Base-by-base conservation (phyloP, 1,140 invertebrate genomes). In the Drosophila baimaii region DNA sequence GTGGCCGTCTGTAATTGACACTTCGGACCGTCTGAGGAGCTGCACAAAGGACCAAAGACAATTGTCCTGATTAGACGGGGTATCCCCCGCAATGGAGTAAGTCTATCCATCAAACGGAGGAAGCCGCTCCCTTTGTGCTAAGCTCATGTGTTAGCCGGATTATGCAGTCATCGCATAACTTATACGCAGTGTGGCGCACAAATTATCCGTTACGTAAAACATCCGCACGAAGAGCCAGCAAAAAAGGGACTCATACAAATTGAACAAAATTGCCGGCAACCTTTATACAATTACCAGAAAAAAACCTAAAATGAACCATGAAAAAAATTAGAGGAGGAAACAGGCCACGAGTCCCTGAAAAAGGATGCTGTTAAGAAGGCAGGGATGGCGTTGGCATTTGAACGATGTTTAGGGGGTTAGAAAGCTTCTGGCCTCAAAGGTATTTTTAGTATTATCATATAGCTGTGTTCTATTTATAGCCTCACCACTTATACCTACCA, bases 1-100 rank as follows among this genome's bases (percentile, higher is more conserved):
- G 69, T 81, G 75, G 46, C 56, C 69, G 61, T 23, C 77, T 88
- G 83, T 82, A 86, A 88, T 88, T 88, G 83, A 86, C 83, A 88
- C 79, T 79, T 79, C 73, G 61, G 41, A 46, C 44, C 27, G 21
- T 41, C 65, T 31, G 27, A 58, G 69, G 27, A 44, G n/a, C 37
- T 41, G 31, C 35, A 55, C 74, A 77, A 79, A 82, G 47, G 64
- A 21, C 65, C 46, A 72, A 86, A 86, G 63, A 88, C 79, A 88
- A 79, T 83, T 83, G 79, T 77, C 43, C 83, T 88, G 59, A 80
- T 88, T 77, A 66, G 37, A 23, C 17, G 27, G 31, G 35, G 58
- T 49, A 27, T 54, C 41, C 19, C 25, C 56, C 39, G 21, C 76
- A 79, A 69, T 66, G 52, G 44, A 33, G 51, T 21, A 71, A 25